These are phyloP conservation scores for Orius laevigatus DNA, from an alignment of 1,140 invertebrate species.

Conservation along the genomic window DNA sequence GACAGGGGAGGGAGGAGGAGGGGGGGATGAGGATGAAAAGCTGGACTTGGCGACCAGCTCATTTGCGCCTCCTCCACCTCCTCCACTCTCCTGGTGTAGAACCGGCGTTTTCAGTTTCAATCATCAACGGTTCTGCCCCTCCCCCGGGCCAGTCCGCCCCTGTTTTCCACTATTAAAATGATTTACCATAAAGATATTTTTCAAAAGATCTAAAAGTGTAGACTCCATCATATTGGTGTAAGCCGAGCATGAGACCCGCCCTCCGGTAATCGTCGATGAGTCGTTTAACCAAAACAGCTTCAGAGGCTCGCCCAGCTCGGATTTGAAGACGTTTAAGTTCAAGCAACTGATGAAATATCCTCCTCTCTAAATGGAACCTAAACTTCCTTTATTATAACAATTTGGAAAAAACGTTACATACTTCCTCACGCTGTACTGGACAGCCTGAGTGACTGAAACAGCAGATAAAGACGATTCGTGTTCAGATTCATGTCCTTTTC, in stretches of 20 bases:
- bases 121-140: too few species aligned
- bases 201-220: slow-evolving; percentile 77
- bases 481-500: slow-evolving; percentile 11
- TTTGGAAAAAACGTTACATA: slow-evolving; percentile 20
- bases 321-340: slow-evolving; percentile 87
- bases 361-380: slow-evolving; percentile 76
- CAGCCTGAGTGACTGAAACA: slow-evolving; percentile 31
- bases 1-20: too few species aligned
- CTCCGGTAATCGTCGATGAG: slow-evolving; percentile 62
- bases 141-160: too few species aligned
- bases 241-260: slow-evolving; percentile 50
- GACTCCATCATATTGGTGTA: slow-evolving; percentile 50
- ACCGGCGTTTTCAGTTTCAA: too few species aligned
- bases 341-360: slow-evolving; percentile 85
- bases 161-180: too few species aligned
- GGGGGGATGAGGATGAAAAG: too few species aligned
- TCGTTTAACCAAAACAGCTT: slow-evolving; percentile 75
- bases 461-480: slow-evolving; percentile 18
- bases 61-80: too few species aligned
- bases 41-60: too few species aligned
- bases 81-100: too few species aligned
- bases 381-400: neutral
- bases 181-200: slow-evolving; percentile 70
- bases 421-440: slow-evolving; percentile 31
- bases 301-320: slow-evolving; percentile 71